Conservation (phyloP, 2,113 vertebrate genomes). For the Cathartes aura region DNA sequence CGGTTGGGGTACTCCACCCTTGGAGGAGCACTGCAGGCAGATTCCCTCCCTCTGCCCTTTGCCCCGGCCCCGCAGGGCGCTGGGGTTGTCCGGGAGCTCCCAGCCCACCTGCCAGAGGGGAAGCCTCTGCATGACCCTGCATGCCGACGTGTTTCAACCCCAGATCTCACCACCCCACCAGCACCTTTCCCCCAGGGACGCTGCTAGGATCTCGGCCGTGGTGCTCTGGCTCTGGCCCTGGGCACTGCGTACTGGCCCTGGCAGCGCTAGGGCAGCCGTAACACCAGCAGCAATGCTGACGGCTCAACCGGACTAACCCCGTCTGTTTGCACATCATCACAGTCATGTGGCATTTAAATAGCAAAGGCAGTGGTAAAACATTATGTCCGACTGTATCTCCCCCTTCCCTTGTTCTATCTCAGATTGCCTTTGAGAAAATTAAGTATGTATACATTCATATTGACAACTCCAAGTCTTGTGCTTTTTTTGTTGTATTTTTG, state of each 20-base stretch:
- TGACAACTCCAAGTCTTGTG: rapidly evolving
- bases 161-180: no score
- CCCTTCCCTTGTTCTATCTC: background rate
- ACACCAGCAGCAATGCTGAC: no score
- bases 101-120: background rate
- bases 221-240: background rate
- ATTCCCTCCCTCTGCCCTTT: background rate
- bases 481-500: background rate
- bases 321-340: background rate
- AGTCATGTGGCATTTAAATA: background rate
- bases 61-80: rapidly evolving
- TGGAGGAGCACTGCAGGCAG: background rate
- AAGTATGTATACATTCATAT: background rate
- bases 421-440: background rate
- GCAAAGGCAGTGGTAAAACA: background rate
- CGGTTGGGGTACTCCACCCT: rapidly evolving
- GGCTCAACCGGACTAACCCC: rapidly evolving
- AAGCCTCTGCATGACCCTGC: background rate
- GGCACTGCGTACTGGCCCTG: rapidly evolving
- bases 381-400: rapidly evolving
- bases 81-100: background rate
- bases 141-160: background rate
- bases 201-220: rapidly evolving
- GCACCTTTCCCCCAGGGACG: background rate
- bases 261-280: no score